Conservation (phyloP, 30 jellyfish, hydroid and myxozoan species). For the Turritopsis rubra region DNA sequence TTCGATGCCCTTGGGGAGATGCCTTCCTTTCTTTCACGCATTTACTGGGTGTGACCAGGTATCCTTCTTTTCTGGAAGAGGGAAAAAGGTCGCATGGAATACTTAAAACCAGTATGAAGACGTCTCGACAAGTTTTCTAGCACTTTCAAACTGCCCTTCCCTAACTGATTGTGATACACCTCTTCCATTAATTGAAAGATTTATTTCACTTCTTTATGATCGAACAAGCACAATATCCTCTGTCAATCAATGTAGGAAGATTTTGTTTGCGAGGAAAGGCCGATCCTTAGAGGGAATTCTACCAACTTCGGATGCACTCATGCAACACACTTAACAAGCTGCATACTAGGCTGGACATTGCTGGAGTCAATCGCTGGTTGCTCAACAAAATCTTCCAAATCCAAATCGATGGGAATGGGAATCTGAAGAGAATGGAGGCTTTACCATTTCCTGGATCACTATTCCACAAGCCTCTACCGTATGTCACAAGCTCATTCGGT, state of each 20-base stretch:
- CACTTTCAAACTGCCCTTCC: conserved; percentile 1
- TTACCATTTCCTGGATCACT: not conserved
- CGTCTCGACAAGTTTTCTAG: not conserved
- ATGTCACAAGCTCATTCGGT: conserved; percentile 1
- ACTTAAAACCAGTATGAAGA: not conserved
- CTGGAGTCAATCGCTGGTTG: too few relatives aligned
- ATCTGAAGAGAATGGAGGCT: not conserved
- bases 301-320: not conserved
- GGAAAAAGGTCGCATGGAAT: conserved; percentile 1
- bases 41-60: not conserved
- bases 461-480: conserved; percentile 3
- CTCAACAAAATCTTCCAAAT: too few relatives aligned
- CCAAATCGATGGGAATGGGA: not conserved
- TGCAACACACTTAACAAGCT: not conserved
- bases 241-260: not conserved
- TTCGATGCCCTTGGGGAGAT: not conserved
- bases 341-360: not conserved
- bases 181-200: not conserved
- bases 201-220: not conserved
- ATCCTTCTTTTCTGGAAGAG: not conserved
- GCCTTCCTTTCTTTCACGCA: not conserved
- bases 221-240: conserved; percentile 1
- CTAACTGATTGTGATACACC: not conserved
- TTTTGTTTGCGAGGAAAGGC: not conserved
- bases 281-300: conserved; percentile 9